Base-by-base conservation (phyloP, 2,113 vertebrate genomes). In the Xenotilapia flavipinnis region DNA sequence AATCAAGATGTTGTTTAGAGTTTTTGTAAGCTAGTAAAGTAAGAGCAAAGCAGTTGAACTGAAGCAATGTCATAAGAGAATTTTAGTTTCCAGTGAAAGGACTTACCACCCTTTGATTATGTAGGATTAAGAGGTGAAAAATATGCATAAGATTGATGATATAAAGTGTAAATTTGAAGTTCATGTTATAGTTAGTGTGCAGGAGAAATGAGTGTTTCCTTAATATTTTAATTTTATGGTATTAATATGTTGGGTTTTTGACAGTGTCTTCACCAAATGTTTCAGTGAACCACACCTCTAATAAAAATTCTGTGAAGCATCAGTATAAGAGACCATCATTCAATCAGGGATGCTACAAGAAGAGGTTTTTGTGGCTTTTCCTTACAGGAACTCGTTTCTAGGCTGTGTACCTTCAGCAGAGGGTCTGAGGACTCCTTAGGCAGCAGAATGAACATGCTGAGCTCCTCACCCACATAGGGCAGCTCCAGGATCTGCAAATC, bases 391-490 rank as follows among this genome's bases (percentile, higher is more conserved):
- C 17, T 26, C 7, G 45, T 47, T 17, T 47, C 45, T 47, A 47
- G 45, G 45, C 45, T 47, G 45, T 47, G 45, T 92, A 99, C 98
- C 97, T 97, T 94, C 36, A 95, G 87, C 82, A 99, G 96, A 6
- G 97, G 96, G 4, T 94, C 95, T 6, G 88, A 62, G 9, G 96
- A 91, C 79, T 96, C 94, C 7, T 97, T 92, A 0, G 98, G 98
- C 81, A 99, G 95, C 54, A 99, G 95, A 85, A 99, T 91, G 68
- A 98, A 58, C 98, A 99, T 99, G 90, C 98, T 99, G 42, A 99
- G 95, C 75, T 42, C 40, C 40, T 42, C 40, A 42, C 1, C 1
- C 40, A 42, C 5, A 1, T 42, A 42, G 40, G 40, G 26, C 26
- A 26, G 26, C 26, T 26, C 26, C 26, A 26, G 26, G 26, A 26